These are phyloP conservation scores for Tenthredo notha DNA, from an alignment of 2,888 invertebrate genomes.

Conservation along the genomic window DNA sequence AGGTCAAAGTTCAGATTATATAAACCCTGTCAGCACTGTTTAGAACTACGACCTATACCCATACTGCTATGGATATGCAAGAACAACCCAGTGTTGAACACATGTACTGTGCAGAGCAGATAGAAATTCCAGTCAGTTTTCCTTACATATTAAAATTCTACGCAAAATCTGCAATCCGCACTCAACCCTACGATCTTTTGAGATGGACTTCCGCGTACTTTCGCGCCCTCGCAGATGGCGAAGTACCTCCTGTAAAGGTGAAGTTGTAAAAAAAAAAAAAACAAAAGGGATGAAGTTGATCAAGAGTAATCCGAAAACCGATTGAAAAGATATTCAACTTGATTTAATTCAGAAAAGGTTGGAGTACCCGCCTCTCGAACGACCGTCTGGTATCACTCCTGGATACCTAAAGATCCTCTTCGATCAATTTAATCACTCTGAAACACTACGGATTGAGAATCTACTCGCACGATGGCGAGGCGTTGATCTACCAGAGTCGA, in stretches of 20 bases:
- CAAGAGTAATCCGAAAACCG: not conserved
- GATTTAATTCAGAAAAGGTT: slow-evolving; percentile 74
- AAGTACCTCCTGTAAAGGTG: slow-evolving; percentile 89
- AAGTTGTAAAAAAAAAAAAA: not conserved
- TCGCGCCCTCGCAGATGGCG: slow-evolving; percentile 86
- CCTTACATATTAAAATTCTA: slow-evolving; percentile 91
- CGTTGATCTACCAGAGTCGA: slow-evolving; percentile 66
- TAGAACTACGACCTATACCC: not conserved
- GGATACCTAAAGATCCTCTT: slow-evolving; percentile 89
- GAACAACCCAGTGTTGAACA: slow-evolving; percentile 80
- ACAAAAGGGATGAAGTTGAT: not conserved
- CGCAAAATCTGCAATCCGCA: slow-evolving; percentile 94
- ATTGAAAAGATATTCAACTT: not conserved
- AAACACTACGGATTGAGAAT: slow-evolving; percentile 62
- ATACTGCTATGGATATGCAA: not conserved
- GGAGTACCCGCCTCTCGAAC: slow-evolving; percentile 86
- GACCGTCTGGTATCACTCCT: slow-evolving; percentile 87
- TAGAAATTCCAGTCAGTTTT: slow-evolving; percentile 90
- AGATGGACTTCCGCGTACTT: slow-evolving; percentile 91
- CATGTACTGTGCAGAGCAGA: slow-evolving; percentile 91
- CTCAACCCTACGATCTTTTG: slow-evolving; percentile 92
- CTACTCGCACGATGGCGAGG: slow-evolving; percentile 70
- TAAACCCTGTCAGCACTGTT: not conserved
- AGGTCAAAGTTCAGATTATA: slow-evolving; percentile 18
- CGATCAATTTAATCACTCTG: slow-evolving; percentile 82